Evolutionary conservation across 1,140 invertebrate genomes (phyloP).

Genomic region (Diabrotica virgifera): DNA sequence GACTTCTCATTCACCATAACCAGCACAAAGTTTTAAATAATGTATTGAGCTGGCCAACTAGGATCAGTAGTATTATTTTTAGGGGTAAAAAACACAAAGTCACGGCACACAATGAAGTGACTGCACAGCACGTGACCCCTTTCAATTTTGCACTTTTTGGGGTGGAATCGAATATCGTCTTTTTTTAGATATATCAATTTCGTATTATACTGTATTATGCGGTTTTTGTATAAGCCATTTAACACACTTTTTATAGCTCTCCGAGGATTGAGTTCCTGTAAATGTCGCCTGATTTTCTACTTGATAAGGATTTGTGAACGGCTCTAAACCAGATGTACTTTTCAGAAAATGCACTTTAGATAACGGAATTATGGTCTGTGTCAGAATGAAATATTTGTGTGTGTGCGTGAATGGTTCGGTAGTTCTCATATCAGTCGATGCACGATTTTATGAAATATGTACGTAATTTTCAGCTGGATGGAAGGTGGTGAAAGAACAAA

Average conservation of each 20-base stretch:
- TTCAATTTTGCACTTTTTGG: constrained; percentile 33
- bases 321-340: constrained; percentile 17
- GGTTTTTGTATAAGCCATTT: constrained; percentile 37
- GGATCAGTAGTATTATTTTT: constrained; percentile 16
- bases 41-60: too few relatives aligned
- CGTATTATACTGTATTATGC: constrained; percentile 35
- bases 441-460: too few relatives aligned
- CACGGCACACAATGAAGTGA: constrained; percentile 39
- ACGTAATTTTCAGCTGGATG: too few relatives aligned
- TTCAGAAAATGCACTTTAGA: constrained; percentile 18
- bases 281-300: constrained; percentile 14
- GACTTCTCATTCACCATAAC: too few relatives aligned
- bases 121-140: constrained; percentile 36
- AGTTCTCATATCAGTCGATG: not conserved
- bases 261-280: constrained; percentile 9
- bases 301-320: constrained; percentile 13
- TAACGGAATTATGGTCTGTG: constrained; percentile 15
- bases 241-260: constrained; percentile 31
- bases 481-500: too few relatives aligned
- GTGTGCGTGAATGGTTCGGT: constrained; percentile 8
- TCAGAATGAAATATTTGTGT: constrained; percentile 17
- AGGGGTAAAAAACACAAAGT: constrained; percentile 37
- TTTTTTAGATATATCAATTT: constrained; percentile 37
- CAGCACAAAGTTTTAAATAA: too few relatives aligned
- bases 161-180: constrained; percentile 26